Evolutionary conservation across 2,113 vertebrate genomes (phyloP), one percentile per base, ranked within the genome.

Genomic region (Ictalurus furcatus): DNA sequence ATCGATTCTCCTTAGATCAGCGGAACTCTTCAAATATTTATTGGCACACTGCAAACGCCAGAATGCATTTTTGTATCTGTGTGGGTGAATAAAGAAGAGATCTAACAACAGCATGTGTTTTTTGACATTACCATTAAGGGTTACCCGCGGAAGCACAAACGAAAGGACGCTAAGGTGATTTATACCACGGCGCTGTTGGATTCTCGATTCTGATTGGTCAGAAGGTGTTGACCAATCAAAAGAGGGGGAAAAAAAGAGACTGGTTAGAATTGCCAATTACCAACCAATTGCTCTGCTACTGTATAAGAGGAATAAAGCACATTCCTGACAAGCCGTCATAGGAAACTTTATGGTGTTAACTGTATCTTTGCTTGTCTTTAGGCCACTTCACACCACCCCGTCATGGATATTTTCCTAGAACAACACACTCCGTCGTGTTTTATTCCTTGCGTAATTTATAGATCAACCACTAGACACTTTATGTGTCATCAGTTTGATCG

Each of bases 21-120:
- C 65, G 79, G 65, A 87, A 87, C 52, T 85, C 82, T 85, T 91
- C 69, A 65, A 87, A 87, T 65, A 86, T 89, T 84, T 56, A 85
- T 28, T 17, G 58, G 34, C 34, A 63, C 21, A 84, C 21, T 8
- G 34, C 34, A 84, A 84, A 37, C 1, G 34, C 30, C 25, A 25
- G 12, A 63, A 83, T 25, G 54, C 21, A 40, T 63, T 61, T 84
- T 37, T 63, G 30, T 83, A 58, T 30, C 25, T 37, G 37, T 37
- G 17, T 56, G 37, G 90, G 90, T 83, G 84, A 85, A 89, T 87
- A 76, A 88, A 67, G 61, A 88, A 90, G 67, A 67, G 65, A 92
- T 88, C 88, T 88, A 90, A 91, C 90, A 91, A 86, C 91, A 76
- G 89, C 79, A 92, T 84, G 52, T 87, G 83, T 69, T 78, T 71